Evolutionary conservation across 2,888 invertebrate species (phyloP).

Genomic region (Sinhomidia bicolor): DNA sequence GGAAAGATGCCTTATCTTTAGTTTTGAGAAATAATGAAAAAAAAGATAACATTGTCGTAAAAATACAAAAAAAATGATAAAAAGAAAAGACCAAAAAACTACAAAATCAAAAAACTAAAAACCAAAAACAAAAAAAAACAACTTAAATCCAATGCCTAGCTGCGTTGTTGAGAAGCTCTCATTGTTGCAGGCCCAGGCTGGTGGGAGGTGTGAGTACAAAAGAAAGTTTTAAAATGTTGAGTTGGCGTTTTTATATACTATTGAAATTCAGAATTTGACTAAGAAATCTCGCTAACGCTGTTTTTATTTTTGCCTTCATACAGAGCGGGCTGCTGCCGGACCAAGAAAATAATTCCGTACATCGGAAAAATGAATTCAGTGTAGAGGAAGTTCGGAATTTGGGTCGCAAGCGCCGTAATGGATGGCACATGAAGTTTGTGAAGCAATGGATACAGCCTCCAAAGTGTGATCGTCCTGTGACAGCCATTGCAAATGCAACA

Average conservation of each 20-base stretch:
- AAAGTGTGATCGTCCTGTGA: slow-evolving; percentile 2
- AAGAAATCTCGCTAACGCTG: no score
- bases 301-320: neutral
- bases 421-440: slow-evolving; percentile 52
- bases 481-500: neutral
- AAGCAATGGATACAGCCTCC: slow-evolving; percentile 52
- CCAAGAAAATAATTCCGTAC: neutral
- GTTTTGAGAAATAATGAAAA: slow-evolving; percentile 8
- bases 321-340: neutral
- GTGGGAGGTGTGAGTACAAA: slow-evolving; percentile 35
- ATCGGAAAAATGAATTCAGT: neutral
- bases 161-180: slow-evolving; percentile 51
- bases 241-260: neutral
- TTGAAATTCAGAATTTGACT: no score
- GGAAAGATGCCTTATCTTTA: slow-evolving; percentile 59
- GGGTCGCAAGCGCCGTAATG: neutral
- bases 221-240: slow-evolving; percentile 20
- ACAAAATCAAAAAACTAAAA: slow-evolving; percentile 66
- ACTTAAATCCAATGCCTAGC: neutral
- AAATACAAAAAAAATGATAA: slow-evolving; percentile 57
- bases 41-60: slow-evolving; percentile 47
- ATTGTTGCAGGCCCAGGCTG: slow-evolving; percentile 5
- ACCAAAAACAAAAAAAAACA: slow-evolving; percentile 48
- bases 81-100: slow-evolving; percentile 69
- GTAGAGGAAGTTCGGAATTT: neutral